phyloP scores from a whole-genome alignment of 2,797 vertebrate species.

The Lagodon rhomboides region DNA sequence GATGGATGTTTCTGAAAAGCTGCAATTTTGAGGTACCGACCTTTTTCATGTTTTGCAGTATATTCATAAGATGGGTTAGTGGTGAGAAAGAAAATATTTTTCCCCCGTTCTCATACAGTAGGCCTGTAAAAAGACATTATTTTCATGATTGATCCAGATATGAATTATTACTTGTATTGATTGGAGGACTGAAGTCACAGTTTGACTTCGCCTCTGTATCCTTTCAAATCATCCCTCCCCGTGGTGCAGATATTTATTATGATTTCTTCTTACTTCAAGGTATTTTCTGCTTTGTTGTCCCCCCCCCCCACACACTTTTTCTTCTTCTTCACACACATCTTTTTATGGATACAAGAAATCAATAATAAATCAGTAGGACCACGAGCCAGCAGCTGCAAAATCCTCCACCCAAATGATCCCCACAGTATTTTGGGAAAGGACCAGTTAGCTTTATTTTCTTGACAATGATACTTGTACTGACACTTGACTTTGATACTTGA shows the following conservation, averaged over 20 bases:
- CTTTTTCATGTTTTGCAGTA: slow-evolving; percentile 8
- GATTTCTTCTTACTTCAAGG: background rate
- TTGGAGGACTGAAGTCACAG: background rate
- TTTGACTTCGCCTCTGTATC: slow-evolving; percentile 3
- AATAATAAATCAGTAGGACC: too few species aligned
- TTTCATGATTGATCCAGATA: slow-evolving; percentile 3
- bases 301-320: background rate
- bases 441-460: too few species aligned
- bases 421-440: background rate
- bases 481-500: too few species aligned
- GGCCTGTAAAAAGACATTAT: background rate
- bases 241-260: background rate
- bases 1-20: slow-evolving; percentile 29
- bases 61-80: background rate
- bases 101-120: background rate
- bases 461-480: too few species aligned
- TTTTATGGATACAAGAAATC: background rate
- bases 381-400: too few species aligned
- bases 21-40: slow-evolving; percentile 15
- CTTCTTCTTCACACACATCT: too few species aligned
- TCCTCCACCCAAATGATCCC: background rate
- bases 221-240: background rate
- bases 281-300: background rate
- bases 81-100: background rate
- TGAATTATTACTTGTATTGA: slow-evolving; percentile 13